Percentiles rank a stretch among this genome's conserved stretches.
phyloP scores from a whole-genome alignment of 2,797 vertebrate genomes.

The Naso thynnoides region DNA sequence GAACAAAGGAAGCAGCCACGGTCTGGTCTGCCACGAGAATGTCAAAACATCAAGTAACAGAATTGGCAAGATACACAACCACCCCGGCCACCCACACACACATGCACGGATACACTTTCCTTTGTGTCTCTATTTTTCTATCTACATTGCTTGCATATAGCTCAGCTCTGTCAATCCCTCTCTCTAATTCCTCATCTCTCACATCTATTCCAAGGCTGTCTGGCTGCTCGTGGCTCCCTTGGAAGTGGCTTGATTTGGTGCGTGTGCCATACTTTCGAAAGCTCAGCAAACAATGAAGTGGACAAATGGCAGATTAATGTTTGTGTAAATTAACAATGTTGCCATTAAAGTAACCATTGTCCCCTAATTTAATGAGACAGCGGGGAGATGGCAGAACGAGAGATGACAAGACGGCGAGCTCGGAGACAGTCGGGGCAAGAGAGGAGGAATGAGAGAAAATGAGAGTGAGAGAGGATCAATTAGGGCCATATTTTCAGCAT shows the following conservation, averaged over 20 bases:
- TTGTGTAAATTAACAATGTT: slow-evolving; percentile 74
- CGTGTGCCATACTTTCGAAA: slow-evolving; percentile 61
- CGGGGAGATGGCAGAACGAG: slow-evolving; percentile 47
- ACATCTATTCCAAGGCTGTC: slow-evolving; percentile 55
- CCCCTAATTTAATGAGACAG: slow-evolving; percentile 74
- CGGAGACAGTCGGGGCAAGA: slow-evolving; percentile 28
- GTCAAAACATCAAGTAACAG: slow-evolving; percentile 71
- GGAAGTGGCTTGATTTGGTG: slow-evolving; percentile 50
- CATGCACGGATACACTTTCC: slow-evolving; percentile 25
- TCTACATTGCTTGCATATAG: slow-evolving; percentile 53
- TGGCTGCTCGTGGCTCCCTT: slow-evolving; percentile 48
- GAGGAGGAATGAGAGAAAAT: slow-evolving; percentile 51
- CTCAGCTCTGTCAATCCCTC: slow-evolving; percentile 29
- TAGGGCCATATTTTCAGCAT: slow-evolving; percentile 77
- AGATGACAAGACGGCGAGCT: slow-evolving; percentile 63
- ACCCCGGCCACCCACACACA: slow-evolving; percentile 35
- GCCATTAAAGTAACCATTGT: slow-evolving; percentile 71
- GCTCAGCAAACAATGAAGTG: slow-evolving; percentile 72
- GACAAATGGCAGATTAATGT: slow-evolving; percentile 73
- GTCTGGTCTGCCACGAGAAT: slow-evolving; percentile 62
- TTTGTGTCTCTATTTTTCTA: slow-evolving; percentile 42
- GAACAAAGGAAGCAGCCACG: slow-evolving; percentile 62
- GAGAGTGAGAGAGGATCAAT: slow-evolving; percentile 74
- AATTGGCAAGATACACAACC: slow-evolving; percentile 55
- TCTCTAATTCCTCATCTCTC: slow-evolving; percentile 48